These are phyloP conservation scores for Podiceps cristatus DNA, from an alignment of 2,113 vertebrate genomes.

Conservation along the genomic window DNA sequence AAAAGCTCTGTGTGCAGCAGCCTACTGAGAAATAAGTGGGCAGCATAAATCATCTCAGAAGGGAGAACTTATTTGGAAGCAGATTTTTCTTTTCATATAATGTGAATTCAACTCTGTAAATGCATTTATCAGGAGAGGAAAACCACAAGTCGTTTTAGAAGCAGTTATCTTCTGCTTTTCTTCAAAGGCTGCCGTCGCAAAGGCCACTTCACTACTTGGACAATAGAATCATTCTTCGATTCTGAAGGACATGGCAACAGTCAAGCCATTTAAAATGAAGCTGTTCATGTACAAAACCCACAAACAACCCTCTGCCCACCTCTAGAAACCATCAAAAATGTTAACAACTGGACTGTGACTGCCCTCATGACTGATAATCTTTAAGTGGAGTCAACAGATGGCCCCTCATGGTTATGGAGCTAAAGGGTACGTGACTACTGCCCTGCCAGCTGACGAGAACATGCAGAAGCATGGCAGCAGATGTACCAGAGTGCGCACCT, in stretches of 20 bases:
- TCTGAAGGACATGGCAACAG: neutral
- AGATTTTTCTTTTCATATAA: neutral
- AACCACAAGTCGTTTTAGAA: neutral
- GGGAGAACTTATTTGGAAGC: neutral
- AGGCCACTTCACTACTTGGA: neutral
- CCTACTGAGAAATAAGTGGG: slow-evolving; percentile 44
- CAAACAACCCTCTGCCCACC: neutral
- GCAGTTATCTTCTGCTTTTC: slow-evolving; percentile 18
- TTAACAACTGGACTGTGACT: neutral
- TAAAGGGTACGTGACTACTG: neutral
- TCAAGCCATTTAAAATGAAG: neutral
- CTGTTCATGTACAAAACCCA: neutral
- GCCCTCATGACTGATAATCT: neutral
- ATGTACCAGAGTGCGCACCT: fast-evolving
- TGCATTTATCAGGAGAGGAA: slow-evolving; percentile 31
- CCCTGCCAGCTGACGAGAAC: neutral
- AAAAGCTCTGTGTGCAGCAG: slow-evolving; percentile 34
- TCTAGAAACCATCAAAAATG: neutral
- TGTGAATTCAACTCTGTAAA: neutral
- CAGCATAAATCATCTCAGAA: slow-evolving; percentile 37
- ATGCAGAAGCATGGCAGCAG: neutral
- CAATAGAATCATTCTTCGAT: neutral
- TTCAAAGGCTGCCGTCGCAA: neutral
- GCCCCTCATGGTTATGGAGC: neutral
- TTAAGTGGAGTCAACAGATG: neutral